These are phyloP conservation scores for Solea solea DNA, from an alignment of 2,113 vertebrate genomes.

Conservation along the genomic window DNA sequence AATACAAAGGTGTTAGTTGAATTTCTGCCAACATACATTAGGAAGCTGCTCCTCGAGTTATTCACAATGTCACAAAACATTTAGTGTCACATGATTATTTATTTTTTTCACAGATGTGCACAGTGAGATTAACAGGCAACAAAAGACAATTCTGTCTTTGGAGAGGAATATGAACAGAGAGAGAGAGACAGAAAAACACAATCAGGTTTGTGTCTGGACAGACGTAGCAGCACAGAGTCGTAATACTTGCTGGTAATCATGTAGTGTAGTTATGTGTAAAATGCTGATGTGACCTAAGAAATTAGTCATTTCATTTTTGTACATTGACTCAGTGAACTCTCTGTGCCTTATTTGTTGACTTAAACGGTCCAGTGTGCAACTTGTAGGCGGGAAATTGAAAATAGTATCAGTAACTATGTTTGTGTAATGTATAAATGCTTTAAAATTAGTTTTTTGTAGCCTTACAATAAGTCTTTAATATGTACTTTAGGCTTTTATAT, in stretches of 20 bases:
- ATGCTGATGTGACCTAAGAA: conserved; percentile 17
- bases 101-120: conserved; percentile 6
- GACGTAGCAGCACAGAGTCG: conserved; percentile 41
- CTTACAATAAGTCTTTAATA: too few relatives aligned
- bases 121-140: conserved; percentile 18
- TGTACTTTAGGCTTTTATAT: too few relatives aligned
- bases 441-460: too few relatives aligned
- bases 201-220: neutral
- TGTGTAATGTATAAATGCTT: too few relatives aligned
- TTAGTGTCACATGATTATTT: conserved; percentile 20
- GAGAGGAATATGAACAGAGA: conserved; percentile 11
- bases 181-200: conserved; percentile 32
- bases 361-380: neutral
- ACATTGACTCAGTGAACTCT: conserved; percentile 6
- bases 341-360: neutral
- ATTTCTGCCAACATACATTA: conserved; percentile 38
- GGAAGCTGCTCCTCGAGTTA: conserved; percentile 44
- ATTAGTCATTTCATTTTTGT: neutral
- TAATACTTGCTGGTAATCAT: conserved; percentile 73
- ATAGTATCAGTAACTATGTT: too few relatives aligned
- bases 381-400: too few relatives aligned
- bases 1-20: conserved; percentile 21
- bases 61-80: conserved; percentile 52
- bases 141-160: conserved; percentile 5
- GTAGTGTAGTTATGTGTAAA: conserved; percentile 52